phyloP scores from a whole-genome alignment of 2,888 invertebrate genomes.

The Chirona hameri region DNA sequence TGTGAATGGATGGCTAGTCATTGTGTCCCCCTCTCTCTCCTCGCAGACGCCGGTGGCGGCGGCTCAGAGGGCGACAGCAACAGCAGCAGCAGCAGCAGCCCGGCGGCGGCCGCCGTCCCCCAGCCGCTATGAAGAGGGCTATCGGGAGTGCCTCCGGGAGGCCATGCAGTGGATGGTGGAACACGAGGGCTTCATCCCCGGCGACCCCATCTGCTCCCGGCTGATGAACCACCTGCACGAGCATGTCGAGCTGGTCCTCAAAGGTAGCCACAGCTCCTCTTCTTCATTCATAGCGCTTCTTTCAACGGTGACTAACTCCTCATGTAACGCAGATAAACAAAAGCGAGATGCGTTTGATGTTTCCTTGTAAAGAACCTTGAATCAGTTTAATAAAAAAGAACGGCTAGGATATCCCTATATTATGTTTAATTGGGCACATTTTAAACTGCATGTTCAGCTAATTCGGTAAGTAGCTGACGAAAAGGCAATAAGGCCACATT shows the following conservation, averaged over 20 bases:
- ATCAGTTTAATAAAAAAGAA: too few relatives aligned
- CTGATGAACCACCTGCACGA: constrained; percentile 77
- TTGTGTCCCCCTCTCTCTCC: not conserved
- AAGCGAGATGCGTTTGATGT: too few relatives aligned
- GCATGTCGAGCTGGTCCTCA: constrained; percentile 61
- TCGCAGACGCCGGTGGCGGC: not conserved
- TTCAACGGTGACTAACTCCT: too few relatives aligned
- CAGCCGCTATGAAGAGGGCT: not conserved
- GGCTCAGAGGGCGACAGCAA: not conserved
- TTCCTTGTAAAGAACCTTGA: too few relatives aligned
- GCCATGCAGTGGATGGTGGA: constrained; percentile 60
- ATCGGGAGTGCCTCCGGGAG: not conserved
- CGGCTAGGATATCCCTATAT: too few relatives aligned
- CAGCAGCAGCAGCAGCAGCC: not conserved
- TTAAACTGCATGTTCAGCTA: too few relatives aligned
- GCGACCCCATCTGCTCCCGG: constrained; percentile 77
- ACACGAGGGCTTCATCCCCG: constrained; percentile 70
- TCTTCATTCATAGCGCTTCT: too few relatives aligned
- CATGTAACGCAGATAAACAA: too few relatives aligned
- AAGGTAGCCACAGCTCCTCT: constrained; percentile 32
- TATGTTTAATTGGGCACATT: too few relatives aligned
- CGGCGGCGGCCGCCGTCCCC: not conserved
- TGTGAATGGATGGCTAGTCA: not conserved
- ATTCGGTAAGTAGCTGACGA: too few relatives aligned
- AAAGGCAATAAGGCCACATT: too few relatives aligned